Percentiles rank a stretch among this genome's conserved stretches.
Conservation (phyloP, 2,797 vertebrate species). For the Xenentodon cancila region DNA sequence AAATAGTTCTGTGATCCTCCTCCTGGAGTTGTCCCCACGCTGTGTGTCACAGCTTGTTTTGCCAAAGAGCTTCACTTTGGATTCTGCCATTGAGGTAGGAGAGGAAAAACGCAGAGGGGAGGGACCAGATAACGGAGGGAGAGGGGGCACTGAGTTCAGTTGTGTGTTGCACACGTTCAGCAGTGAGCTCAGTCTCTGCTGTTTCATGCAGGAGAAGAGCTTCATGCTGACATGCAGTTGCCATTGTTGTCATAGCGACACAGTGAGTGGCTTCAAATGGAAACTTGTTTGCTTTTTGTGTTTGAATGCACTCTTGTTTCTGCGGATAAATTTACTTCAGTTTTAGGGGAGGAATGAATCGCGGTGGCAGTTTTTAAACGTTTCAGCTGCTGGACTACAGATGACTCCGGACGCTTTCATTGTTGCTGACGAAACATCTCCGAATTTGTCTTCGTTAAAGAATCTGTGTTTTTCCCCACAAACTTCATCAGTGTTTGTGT, state of each 20-base stretch:
- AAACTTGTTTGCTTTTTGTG: constrained; percentile 25
- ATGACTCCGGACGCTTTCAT: too few species aligned
- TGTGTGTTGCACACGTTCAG: constrained; percentile 28
- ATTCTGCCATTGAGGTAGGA: constrained; percentile 29
- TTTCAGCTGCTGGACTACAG: too few species aligned
- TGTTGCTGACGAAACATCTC: too few species aligned
- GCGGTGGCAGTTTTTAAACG: too few species aligned
- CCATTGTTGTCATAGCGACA: constrained; percentile 53
- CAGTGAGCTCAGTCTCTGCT: constrained; percentile 50
- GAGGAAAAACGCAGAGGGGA: constrained; percentile 9
- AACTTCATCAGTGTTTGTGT: too few species aligned
- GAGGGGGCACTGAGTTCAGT: constrained; percentile 73
- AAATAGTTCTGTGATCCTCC: background rate
- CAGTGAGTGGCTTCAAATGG: constrained; percentile 37
- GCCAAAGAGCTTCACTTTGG: constrained; percentile 37
- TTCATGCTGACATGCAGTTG: constrained; percentile 52
- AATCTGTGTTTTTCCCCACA: too few species aligned
- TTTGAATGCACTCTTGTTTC: constrained; percentile 9
- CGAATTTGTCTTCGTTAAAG: too few species aligned
- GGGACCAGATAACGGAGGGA: constrained; percentile 19
- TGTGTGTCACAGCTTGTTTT: constrained; percentile 29
- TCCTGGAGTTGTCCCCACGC: background rate
- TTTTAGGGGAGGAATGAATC: background rate
- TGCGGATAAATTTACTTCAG: constrained; percentile 1
- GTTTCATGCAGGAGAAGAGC: constrained; percentile 37